Evolutionary conservation across 1,140 invertebrate species (phyloP).

Genomic region (Drosophila sturtevanti): DNA sequence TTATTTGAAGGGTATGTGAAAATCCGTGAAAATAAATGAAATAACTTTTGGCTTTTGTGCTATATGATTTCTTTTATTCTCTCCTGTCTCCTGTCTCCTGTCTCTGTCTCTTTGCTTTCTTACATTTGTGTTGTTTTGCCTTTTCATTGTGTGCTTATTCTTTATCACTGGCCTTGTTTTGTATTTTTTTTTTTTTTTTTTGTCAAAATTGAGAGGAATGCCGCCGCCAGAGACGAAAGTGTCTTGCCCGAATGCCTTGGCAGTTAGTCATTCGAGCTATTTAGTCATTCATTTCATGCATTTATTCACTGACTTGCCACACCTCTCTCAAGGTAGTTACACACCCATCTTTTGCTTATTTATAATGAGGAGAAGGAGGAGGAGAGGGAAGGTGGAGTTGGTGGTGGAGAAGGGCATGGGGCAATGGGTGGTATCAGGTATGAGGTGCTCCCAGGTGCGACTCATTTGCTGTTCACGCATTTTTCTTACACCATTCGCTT

Average conservation of each 20-base stretch:
- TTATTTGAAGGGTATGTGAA: constrained; percentile 1
- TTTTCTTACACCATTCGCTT: constrained; percentile 46
- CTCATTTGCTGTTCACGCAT: constrained; percentile 66
- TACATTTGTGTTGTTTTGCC: neutral
- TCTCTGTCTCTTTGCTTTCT: too few relatives aligned
- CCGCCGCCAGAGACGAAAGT: constrained; percentile 4
- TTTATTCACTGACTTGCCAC: constrained; percentile 66
- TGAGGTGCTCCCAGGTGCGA: constrained; percentile 58
- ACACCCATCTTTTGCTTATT: neutral
- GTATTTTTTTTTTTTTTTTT: neutral
- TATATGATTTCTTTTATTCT: too few relatives aligned
- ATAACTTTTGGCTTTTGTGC: neutral
- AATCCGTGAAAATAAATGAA: neutral
- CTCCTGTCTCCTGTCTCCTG: too few relatives aligned
- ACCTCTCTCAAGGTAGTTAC: neutral
- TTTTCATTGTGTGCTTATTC: constrained; percentile 13
- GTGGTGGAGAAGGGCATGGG: neutral
- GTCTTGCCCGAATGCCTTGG: constrained; percentile 46
- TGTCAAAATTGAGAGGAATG: constrained; percentile 1
- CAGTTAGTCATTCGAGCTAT: constrained; percentile 75
- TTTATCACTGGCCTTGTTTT: neutral
- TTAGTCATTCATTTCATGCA: constrained; percentile 78
- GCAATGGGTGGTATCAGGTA: too few relatives aligned
- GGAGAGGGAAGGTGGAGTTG: neutral
- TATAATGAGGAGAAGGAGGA: too few relatives aligned